Evolutionary conservation across 2,888 invertebrate species (phyloP).

Genomic region (Argyresthia goedartella): DNA sequence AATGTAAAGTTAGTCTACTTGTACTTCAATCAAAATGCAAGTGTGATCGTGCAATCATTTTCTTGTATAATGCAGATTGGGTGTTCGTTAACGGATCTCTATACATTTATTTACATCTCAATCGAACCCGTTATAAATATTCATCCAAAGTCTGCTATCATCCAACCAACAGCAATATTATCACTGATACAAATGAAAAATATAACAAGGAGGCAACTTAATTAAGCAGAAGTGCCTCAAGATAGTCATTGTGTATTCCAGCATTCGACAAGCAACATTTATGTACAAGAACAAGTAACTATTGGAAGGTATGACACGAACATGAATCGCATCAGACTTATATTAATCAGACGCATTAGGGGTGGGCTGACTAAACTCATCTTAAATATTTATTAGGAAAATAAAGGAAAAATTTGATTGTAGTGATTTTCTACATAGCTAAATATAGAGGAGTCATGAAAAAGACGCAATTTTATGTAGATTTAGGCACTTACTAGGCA

Average conservation of each 20-base stretch:
- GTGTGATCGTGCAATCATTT: conserved; percentile 9
- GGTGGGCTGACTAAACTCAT: background rate
- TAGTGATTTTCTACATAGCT: conserved; percentile 36
- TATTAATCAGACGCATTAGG: no score
- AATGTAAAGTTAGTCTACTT: background rate
- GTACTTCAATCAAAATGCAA: conserved; percentile 1
- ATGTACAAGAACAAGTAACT: background rate
- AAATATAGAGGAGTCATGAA: conserved; percentile 52
- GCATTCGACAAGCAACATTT: background rate
- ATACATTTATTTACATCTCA: conserved; percentile 52
- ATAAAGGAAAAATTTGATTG: conserved; percentile 12
- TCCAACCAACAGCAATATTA: conserved; percentile 31
- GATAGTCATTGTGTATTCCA: background rate
- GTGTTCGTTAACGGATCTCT: conserved; percentile 38
- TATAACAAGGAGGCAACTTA: background rate
- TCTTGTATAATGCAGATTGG: conserved; percentile 25
- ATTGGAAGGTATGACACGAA: background rate
- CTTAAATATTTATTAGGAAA: conserved; percentile 7
- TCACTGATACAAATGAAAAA: background rate
- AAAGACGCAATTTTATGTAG: conserved; percentile 65
- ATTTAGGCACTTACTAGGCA: conserved; percentile 55
- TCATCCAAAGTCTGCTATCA: conserved; percentile 38
- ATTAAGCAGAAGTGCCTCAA: background rate
- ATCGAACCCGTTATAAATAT: conserved; percentile 46
- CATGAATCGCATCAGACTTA: no score